A percentile compares a stretch with the other conserved stretches of the same genome.
phyloP scores from a whole-genome alignment of 2,113 vertebrate genomes.

The Glaucomys volans region DNA sequence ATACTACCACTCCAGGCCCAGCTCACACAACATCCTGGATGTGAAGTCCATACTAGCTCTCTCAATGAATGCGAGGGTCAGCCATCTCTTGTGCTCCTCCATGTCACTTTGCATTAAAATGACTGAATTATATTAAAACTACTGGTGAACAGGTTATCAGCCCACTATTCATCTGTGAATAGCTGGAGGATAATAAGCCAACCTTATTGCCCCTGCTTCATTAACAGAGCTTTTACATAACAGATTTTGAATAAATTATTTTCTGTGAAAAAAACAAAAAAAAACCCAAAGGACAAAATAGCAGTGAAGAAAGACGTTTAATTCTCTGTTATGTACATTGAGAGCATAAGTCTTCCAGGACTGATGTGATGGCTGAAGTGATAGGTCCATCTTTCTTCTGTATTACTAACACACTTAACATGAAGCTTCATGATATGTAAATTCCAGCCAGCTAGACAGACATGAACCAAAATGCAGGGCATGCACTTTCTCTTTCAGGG shows the following conservation, averaged over 20 bases:
- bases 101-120: background rate
- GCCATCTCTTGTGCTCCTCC: background rate
- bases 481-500: background rate
- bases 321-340: background rate
- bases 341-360: background rate
- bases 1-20: background rate
- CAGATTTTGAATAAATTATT: slow-evolving; percentile 53
- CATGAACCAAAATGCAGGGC: background rate
- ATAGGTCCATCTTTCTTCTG: background rate
- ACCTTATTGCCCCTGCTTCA: slow-evolving; percentile 31
- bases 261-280: too few species aligned
- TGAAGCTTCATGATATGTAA: background rate
- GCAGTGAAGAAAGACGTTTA: background rate
- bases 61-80: too few species aligned
- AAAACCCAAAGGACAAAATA: background rate
- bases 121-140: slow-evolving; percentile 1
- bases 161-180: background rate
- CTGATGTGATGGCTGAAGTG: background rate
- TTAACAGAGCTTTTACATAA: slow-evolving; percentile 20
- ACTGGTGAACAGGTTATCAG: slow-evolving; percentile 25
- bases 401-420: background rate
- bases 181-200: slow-evolving; percentile 30
- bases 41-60: background rate
- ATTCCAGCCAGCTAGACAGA: background rate
- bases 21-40: background rate